phyloP scores from a whole-genome alignment of 2,113 vertebrate species.

The Abramis brama region DNA sequence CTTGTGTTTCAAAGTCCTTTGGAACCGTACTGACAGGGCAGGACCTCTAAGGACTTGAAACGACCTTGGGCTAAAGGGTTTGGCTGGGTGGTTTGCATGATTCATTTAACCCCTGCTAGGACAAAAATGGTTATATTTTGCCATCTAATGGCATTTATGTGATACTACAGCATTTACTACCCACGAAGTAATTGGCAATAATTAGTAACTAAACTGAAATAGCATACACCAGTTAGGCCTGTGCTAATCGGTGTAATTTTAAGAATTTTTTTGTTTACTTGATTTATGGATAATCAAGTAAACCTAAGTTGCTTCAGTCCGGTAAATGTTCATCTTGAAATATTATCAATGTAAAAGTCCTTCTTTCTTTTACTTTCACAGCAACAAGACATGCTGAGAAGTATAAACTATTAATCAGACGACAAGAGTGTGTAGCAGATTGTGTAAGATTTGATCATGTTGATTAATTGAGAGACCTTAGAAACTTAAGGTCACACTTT shows the following conservation, averaged over 20 bases:
- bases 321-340: not conserved
- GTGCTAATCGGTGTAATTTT: not conserved
- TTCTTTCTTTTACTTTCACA: not conserved
- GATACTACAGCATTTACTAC: not conserved
- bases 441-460: not conserved
- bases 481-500: not conserved
- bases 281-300: not conserved
- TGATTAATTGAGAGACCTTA: not conserved
- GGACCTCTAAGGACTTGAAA: not conserved
- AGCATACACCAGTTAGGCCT: not conserved
- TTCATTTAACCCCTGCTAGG: not conserved
- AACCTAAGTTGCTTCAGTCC: not conserved
- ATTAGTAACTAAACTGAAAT: not conserved
- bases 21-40: not conserved
- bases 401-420: not conserved
- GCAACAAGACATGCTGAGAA: not conserved
- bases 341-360: not conserved
- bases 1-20: not conserved
- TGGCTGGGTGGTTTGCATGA: not conserved
- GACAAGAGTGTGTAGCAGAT: not conserved
- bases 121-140: slow-evolving; percentile 3
- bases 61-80: not conserved
- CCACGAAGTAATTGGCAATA: not conserved
- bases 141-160: slow-evolving; percentile 22
- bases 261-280: no score